Conservation (phyloP, 37 sponge, comb jelly and placozoan species). For the Amphimedon queenslandica region DNA sequence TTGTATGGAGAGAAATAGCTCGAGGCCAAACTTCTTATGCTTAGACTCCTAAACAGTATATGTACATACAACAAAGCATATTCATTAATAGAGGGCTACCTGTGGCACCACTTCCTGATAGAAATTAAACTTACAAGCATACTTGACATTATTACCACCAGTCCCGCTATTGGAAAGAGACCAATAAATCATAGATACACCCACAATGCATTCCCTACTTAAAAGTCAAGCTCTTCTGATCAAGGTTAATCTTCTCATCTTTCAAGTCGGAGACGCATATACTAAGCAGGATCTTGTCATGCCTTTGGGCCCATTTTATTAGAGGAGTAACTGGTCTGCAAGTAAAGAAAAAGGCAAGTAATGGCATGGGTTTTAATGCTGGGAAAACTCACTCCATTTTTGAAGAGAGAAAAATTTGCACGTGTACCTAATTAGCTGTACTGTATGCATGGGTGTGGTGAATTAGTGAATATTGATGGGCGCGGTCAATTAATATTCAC, state of each 20-base stretch:
- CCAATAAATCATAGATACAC: neutral
- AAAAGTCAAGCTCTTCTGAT: conserved; percentile 49
- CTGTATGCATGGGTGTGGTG: too few relatives aligned
- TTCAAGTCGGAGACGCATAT: conserved; percentile 42
- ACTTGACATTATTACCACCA: conserved; percentile 32
- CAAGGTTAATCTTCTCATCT: conserved; percentile 37
- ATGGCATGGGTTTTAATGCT: too few relatives aligned
- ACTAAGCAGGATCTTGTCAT: conserved; percentile 52
- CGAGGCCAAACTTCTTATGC: conserved; percentile 55
- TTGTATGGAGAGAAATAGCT: conserved; percentile 46
- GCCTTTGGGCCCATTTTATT: conserved; percentile 71
- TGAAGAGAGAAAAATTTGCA: too few relatives aligned
- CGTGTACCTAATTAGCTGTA: too few relatives aligned
- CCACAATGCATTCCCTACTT: conserved; percentile 3
- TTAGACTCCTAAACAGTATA: conserved; percentile 57
- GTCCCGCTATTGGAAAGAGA: conserved; percentile 5
- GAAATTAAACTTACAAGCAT: conserved; percentile 51
- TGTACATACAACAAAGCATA: neutral
- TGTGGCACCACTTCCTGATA: conserved; percentile 54
- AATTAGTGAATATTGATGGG: too few relatives aligned
- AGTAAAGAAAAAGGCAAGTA: neutral
- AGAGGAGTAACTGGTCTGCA: conserved; percentile 21
- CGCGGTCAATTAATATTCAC: too few relatives aligned
- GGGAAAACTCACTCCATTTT: neutral
- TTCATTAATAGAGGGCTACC: conserved; percentile 7